A percentile compares a stretch with the other conserved stretches of the same genome.
These are phyloP conservation scores for Arctia plantaginis DNA, from an alignment of 2,888 invertebrate species.

Conservation along the genomic window DNA sequence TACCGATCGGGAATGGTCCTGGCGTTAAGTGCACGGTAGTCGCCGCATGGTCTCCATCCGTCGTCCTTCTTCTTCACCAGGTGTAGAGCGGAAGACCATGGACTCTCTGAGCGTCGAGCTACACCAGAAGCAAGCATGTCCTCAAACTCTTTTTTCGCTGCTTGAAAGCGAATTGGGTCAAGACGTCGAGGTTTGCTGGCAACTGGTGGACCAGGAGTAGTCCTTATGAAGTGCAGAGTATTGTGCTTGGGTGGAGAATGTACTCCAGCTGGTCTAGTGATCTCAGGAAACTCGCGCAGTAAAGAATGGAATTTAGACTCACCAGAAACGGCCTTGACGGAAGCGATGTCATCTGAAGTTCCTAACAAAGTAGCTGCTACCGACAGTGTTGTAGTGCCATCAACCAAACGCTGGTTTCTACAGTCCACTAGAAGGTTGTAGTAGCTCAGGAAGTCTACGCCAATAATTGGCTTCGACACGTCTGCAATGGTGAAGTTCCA, in stretches of 20 bases:
- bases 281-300: neutral
- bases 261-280: constrained; percentile 16
- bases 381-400: neutral
- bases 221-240: constrained; percentile 35
- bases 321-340: constrained; percentile 4
- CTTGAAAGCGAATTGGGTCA: neutral
- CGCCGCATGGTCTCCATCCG: too few species aligned
- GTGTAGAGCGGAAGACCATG: constrained; percentile 21
- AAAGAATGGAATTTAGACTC: neutral
- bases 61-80: too few species aligned
- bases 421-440: neutral
- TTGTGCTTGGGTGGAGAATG: constrained; percentile 22
- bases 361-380: neutral
- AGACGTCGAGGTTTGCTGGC: constrained; percentile 44
- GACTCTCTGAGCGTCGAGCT: neutral
- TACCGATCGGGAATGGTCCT: constrained; percentile 17
- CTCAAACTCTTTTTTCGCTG: too few species aligned
- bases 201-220: constrained; percentile 36
- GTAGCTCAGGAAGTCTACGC: constrained; percentile 17
- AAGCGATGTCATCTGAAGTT: constrained; percentile 12
- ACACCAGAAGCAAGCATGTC: neutral
- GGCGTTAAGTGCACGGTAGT: constrained; percentile 8
- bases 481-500: neutral
- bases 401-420: neutral
- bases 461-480: constrained; percentile 16